Conservation (phyloP, 2,888 invertebrate species). For the Drosophila demipolita region DNA sequence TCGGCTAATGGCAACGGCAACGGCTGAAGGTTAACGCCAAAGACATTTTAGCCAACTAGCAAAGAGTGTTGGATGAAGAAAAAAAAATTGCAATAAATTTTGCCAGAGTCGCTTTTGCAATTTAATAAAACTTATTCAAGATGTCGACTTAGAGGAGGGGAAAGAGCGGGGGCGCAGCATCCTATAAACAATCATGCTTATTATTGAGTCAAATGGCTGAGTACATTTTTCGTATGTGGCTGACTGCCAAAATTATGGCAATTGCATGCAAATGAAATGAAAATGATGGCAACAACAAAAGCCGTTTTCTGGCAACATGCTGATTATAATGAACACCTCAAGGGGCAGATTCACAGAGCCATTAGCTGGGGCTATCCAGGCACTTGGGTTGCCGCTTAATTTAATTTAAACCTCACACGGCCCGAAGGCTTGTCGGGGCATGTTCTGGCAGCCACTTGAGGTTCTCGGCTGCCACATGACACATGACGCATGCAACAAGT, state of each 20-base stretch:
- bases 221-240: conserved; percentile 72
- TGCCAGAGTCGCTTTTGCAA: conserved; percentile 72
- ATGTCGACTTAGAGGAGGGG: not conserved
- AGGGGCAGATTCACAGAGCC: conserved; percentile 8
- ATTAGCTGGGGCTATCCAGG: conserved; percentile 27
- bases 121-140: conserved; percentile 80
- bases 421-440: conserved; percentile 24
- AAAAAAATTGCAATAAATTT: conserved; percentile 77
- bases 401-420: conserved; percentile 64
- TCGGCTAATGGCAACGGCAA: conserved; percentile 68
- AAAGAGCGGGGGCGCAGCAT: conserved; percentile 6
- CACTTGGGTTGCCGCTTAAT: conserved; percentile 52
- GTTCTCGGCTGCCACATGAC: conserved; percentile 23
- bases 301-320: conserved; percentile 11
- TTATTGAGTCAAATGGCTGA: conserved; percentile 75
- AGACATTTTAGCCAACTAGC: conserved; percentile 25
- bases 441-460: conserved; percentile 40
- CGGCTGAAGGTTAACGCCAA: conserved; percentile 60
- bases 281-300: conserved; percentile 68
- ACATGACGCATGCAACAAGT: conserved; percentile 69
- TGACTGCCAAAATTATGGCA: conserved; percentile 78
- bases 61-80: not conserved
- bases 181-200: conserved; percentile 73
- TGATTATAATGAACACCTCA: conserved; percentile 53
- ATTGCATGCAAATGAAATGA: conserved; percentile 84